Base-by-base conservation (phyloP, 2,888 invertebrate genomes). In the Thymelicus acteon region DNA sequence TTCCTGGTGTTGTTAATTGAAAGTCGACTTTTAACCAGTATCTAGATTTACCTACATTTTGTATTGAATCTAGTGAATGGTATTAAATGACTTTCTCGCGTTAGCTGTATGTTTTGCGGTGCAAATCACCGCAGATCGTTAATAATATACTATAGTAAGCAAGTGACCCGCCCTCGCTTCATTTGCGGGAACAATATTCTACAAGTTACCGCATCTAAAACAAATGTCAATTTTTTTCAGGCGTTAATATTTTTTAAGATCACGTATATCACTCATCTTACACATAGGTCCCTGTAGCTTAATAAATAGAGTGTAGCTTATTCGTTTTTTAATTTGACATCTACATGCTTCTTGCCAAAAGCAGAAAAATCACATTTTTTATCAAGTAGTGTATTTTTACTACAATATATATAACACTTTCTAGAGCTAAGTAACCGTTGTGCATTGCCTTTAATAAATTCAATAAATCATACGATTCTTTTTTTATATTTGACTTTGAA, bases 401-500 rank as follows among this genome's bases (percentile, higher is more conserved):
- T 40, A 8, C 8, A 40, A 7, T 10, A 44, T 12, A 4, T 44
- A 44, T 8, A 44, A 31, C 1, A 10, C 67, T 49, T 60, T 68
- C 60, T 54, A 24, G 37, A 37, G 74, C 52, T 64, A 70, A 73
- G 75, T 77, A 76, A 78, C 78, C 79, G 79, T 80, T 81, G 72
- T 72, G 65, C 72, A 74, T 77, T 71, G 68, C 76, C 74, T 78
- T 80, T 80, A 80, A 80, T 77, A 72, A 71, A 83, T 85, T 85
- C 81, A 81, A 83, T 83, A 79, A 83, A 82, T 82, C 84, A 82
- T 83, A 80, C 75, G 76, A 78, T 76, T 79, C 77, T 78, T 82
- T 80, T 67, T 74, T 72, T 72, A 73, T 73, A 86, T 90, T 90
- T 88, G 86, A 88, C 85, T 91, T 89, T 86, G 81, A 88, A 85